Evolutionary conservation across 1,140 invertebrate species (phyloP), one percentile per base, ranked within the genome.

Genomic region (Stenopsyche tienmushanensis): DNA sequence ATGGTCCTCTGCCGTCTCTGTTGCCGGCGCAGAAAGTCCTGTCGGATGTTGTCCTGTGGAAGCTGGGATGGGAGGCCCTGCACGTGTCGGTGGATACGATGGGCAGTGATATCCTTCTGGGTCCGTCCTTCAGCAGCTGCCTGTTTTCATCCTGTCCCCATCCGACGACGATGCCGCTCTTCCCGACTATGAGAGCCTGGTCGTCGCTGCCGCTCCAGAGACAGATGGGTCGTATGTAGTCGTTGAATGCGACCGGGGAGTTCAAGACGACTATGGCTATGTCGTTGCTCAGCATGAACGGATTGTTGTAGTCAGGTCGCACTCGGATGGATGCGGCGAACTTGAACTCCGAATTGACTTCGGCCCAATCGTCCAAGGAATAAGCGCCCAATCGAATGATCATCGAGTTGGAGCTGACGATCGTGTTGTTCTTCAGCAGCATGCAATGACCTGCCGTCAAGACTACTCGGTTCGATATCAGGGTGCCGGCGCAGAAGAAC

Each of bases 131-230:
- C 5, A 82, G 78, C 0, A 71, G 72, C 3, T 77, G 72, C 0
- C 82, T 79, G 1, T 73, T 66, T 68, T 85, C 83, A 64, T 83
- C 83, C 18, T 77, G 76, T 0, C 86, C 85, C 84, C 85, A 88
- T 10, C 85, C 85, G 0, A 83, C 80, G 1, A 84, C 82, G 79
- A 81, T 75, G 13, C 78, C 80, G 13, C 3, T 72, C 54, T 67
- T 68, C 25, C 76, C 78, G 0, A 79, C 75, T 7, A 81, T 74
- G 21, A 67, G 41, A 17, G 69, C 72, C 0, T 77, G 71, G 29
- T 77, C 74, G 0, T 70, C 57, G 49, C 74, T 73, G 0, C 75
- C 74, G 8, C 66, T 73, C 79, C 79, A 81, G 0, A 81, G 72
- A 50, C 79, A 81, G 7, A 74, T 75, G 17, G 78, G 74, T 34